These are phyloP conservation scores for Gymnoscelis rufifasciata DNA, from an alignment of 2,888 invertebrate genomes.

Conservation along the genomic window DNA sequence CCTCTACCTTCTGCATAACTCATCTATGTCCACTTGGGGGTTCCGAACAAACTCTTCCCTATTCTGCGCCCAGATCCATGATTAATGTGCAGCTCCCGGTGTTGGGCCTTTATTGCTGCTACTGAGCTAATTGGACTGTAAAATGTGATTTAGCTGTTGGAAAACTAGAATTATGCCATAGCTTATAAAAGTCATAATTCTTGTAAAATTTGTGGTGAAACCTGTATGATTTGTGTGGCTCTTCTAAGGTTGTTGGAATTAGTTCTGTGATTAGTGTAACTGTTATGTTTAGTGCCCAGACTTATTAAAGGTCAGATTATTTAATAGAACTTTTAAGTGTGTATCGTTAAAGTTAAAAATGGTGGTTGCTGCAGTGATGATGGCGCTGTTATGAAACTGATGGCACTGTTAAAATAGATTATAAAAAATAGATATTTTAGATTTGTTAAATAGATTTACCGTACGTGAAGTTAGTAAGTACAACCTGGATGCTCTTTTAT, in stretches of 20 bases:
- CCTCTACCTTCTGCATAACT: background rate
- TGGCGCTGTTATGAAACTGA: too few relatives aligned
- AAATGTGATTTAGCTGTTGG: conserved; percentile 13
- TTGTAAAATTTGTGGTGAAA: conserved; percentile 3
- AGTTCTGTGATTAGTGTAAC: background rate
- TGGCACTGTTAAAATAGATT: too few relatives aligned
- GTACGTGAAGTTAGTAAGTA: too few relatives aligned
- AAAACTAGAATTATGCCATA: conserved; percentile 4
- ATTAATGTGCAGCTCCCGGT: conserved; percentile 65
- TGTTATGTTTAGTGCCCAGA: too few relatives aligned
- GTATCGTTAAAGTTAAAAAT: too few relatives aligned
- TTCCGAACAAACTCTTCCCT: conserved; percentile 36
- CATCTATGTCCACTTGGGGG: conserved; percentile 44
- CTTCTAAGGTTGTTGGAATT: background rate
- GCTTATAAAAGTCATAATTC: conserved; percentile 1
- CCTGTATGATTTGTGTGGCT: background rate
- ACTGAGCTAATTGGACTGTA: conserved; percentile 38
- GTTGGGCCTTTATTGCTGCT: conserved; percentile 28
- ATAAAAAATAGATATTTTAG: too few relatives aligned
- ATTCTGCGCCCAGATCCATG: conserved; percentile 44
- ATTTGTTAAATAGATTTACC: too few relatives aligned
- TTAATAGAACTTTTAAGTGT: too few relatives aligned
- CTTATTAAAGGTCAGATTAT: too few relatives aligned
- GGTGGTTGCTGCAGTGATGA: too few relatives aligned
- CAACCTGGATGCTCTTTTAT: too few relatives aligned